Conservation (phyloP, 2,113 vertebrate genomes). For the Aegotheles bennettii region DNA sequence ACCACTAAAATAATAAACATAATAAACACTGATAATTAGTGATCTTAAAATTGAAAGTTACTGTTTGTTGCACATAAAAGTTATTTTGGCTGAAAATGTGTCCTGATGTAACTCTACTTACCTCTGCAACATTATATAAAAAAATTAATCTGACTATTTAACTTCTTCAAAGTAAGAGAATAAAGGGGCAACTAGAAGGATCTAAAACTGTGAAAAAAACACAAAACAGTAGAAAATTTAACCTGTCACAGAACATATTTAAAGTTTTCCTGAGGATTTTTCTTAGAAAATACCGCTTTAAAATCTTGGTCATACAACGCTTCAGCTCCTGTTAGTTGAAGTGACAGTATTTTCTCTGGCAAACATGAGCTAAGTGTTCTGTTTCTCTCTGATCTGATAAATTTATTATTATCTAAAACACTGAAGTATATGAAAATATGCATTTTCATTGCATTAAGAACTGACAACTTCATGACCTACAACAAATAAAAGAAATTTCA, state of each 20-base stretch:
- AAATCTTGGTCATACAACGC: not conserved
- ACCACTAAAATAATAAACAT: not conserved
- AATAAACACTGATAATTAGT: not conserved
- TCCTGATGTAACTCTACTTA: not conserved
- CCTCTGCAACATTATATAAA: not conserved
- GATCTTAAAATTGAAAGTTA: not conserved
- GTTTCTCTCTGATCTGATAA: not conserved
- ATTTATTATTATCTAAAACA: not conserved
- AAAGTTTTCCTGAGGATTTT: not conserved
- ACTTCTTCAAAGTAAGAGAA: not conserved
- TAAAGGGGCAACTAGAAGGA: not conserved
- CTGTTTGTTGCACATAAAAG: not conserved
- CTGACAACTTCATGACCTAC: not conserved
- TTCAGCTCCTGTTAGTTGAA: not conserved
- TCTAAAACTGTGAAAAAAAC: not conserved
- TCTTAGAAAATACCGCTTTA: not conserved
- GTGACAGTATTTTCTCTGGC: not conserved
- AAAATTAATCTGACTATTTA: not conserved
- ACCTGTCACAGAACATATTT: not conserved
- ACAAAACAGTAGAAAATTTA: not conserved
- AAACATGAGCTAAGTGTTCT: not conserved
- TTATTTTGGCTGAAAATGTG: not conserved
- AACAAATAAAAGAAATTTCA: not conserved
- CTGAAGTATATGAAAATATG: not conserved
- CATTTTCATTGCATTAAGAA: not conserved